Evolutionary conservation across 2,113 vertebrate genomes (phyloP), one percentile per base, ranked within the genome.

Genomic region (Rhabdomys dilectus): DNA sequence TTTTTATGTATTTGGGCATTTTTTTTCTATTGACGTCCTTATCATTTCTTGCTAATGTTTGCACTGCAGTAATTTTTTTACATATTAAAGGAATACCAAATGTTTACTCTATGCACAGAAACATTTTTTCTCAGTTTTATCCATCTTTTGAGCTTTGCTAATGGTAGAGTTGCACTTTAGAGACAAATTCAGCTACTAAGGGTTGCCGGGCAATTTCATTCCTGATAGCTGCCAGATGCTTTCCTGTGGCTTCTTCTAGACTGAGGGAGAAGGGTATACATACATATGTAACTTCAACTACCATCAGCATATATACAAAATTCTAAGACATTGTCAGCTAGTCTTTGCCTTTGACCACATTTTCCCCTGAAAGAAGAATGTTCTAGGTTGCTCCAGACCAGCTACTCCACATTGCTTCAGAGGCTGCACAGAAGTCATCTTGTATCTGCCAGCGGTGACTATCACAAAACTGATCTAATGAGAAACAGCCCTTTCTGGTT

Each of bases 111-210:
- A 88, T 56, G 2, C 19, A 88, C 24, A 3, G 5, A 82, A 91
- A 76, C 17, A 85, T 48, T 91, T 92, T 92, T 82, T 60, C 73
- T 78, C 51, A 81, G 24, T 82, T 89, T 87, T 84, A 24, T 24
- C 24, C 64, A 91, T 45, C 53, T 60, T 68, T 88, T 90, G 62
- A 93, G 72, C 17, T 89, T 82, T 53, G 12, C 68, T 90, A 76
- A 22, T 66, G 26, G 7, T 4, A 4, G 80, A 68, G 34, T 60
- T 42, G 0, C 3, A 45, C 51, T 66, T 78, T 39, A 88, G 45
- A 64, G 36, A 36, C 21, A 80, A 73, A 66, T 53, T 77, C 58
- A 60, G 24, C 36, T 39, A 39, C 4, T 64, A 36, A 87, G 39
- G 42, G 19, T 81, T 76, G 36, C 19, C 7, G 81, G 36, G 2